Base-by-base conservation (phyloP, 2,888 invertebrate species). In the Blomia tropicalis region DNA sequence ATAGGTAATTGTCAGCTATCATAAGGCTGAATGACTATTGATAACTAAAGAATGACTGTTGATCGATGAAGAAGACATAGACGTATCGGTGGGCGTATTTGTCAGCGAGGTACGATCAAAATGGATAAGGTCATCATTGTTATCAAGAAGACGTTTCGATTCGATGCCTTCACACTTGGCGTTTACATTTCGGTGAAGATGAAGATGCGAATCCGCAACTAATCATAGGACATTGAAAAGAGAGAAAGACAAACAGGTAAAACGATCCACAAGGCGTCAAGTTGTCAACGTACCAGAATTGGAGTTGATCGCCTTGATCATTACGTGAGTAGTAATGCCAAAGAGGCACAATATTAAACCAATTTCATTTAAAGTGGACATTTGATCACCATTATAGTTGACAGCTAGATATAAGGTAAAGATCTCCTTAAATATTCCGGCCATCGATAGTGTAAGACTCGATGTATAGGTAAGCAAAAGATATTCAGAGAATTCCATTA, bases 391-490 rank as follows among this genome's bases (percentile, higher is more conserved):
- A 70, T 87, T 87, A 69, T 85, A 81, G 71, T 83, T 80, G 59
- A 90, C 86, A 1, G 95, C 96, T 69, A 96, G 76, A 54, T 84
- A 82, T 69, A 98, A 77, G 66, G 90, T 91, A 71, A 86, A 84
- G 71, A 95, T 83, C 79, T 98, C 96, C 91, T 98, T 98, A 72
- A 93, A 85, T 72, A 98, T 92, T 64, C 95, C 93, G 53, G 92
- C 85, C 69, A 98, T 85, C 25, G 92, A 89, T 47, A 98, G 77
- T 0, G 96, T 96, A 61, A 98, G 82, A 78, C 95, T 91, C 69
- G 96, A 96, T 0, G 95, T 95, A 74, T 85, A 83, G 0, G 85
- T 84, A 64, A 98, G 82, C 30, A 98, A 85, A 67, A 95, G 78
- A 73, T 90, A 96, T 77, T 98, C 96, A 74, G 84, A 83, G 66